Percentiles rank a stretch among this genome's conserved stretches.
Evolutionary conservation across 2,113 vertebrate species (phyloP).

Genomic region (Balaeniceps rex): DNA sequence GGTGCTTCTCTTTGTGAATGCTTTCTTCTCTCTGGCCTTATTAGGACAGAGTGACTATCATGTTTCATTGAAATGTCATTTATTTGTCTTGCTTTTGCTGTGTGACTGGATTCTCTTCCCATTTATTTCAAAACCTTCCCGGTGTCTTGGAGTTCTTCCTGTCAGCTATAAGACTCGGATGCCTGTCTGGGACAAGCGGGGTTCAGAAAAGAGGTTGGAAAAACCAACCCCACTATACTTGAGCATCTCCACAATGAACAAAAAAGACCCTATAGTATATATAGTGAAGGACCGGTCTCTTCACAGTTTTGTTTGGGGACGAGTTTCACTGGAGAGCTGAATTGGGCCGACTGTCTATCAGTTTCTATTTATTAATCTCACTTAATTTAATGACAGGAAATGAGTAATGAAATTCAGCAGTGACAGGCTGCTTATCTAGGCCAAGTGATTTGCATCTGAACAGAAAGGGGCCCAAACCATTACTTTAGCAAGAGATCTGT

Average conservation of each 20-base stretch:
- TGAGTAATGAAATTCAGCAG: slow-evolving; percentile 14
- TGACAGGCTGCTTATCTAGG: neutral
- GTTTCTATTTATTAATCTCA: slow-evolving; percentile 10
- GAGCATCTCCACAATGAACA: neutral
- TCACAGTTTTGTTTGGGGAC: neutral
- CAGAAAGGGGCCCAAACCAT: neutral
- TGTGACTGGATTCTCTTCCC: neutral
- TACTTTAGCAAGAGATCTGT: neutral
- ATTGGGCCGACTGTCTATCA: neutral
- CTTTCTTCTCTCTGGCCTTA: neutral
- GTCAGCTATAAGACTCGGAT: neutral
- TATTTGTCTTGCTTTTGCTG: neutral
- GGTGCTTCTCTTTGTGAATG: neutral
- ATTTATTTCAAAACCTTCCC: neutral
- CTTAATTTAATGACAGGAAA: slow-evolving; percentile 48
- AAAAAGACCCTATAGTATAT: neutral
- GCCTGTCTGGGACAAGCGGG: neutral
- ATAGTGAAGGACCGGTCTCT: neutral
- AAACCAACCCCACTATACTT: neutral
- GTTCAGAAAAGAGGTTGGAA: neutral
- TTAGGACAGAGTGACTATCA: neutral
- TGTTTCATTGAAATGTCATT: neutral
- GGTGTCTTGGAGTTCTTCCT: neutral
- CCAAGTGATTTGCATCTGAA: neutral
- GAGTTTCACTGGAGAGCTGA: neutral